Percentiles rank a stretch among this genome's conserved stretches.
Conservation (phyloP, 2,797 vertebrate species). For the Thunnus albacares region DNA sequence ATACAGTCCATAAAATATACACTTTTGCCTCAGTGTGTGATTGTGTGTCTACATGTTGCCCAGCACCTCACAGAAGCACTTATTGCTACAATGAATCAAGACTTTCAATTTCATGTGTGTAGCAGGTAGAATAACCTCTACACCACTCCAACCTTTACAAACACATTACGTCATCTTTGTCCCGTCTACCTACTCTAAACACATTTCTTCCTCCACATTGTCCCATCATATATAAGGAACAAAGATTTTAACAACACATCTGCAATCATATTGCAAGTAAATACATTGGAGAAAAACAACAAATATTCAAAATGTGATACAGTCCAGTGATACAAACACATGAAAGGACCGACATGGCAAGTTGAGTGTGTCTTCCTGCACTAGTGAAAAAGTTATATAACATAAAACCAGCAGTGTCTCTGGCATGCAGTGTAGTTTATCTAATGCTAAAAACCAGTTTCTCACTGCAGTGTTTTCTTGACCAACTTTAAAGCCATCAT, state of each 20-base stretch:
- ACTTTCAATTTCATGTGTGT: slow-evolving; percentile 17
- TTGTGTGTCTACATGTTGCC: slow-evolving; percentile 40
- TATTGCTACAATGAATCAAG: slow-evolving; percentile 73
- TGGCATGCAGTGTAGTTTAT: slow-evolving; percentile 51
- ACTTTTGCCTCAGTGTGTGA: slow-evolving; percentile 31
- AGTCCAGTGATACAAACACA: slow-evolving; percentile 34
- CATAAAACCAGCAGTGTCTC: slow-evolving; percentile 30
- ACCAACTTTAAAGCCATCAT: neutral
- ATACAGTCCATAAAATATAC: slow-evolving; percentile 31
- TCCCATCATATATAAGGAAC: slow-evolving; percentile 32
- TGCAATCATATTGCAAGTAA: slow-evolving; percentile 66
- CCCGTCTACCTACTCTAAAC: slow-evolving; percentile 19
- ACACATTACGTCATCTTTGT: slow-evolving; percentile 62
- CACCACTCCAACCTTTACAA: slow-evolving; percentile 74
- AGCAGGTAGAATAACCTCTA: slow-evolving; percentile 32
- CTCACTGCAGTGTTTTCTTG: slow-evolving; percentile 19
- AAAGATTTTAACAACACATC: slow-evolving; percentile 48
- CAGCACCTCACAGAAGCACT: slow-evolving; percentile 69
- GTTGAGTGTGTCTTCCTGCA: slow-evolving; percentile 46
- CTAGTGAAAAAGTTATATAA: slow-evolving; percentile 27
- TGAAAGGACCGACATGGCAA: neutral
- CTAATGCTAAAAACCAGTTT: neutral
- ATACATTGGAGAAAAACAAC: slow-evolving; percentile 50
- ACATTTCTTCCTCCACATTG: slow-evolving; percentile 17
- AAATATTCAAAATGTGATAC: slow-evolving; percentile 23